phyloP scores from a whole-genome alignment of 30 jellyfish, hydroid and myxozoan species.

The Nemopilema nomurai region DNA sequence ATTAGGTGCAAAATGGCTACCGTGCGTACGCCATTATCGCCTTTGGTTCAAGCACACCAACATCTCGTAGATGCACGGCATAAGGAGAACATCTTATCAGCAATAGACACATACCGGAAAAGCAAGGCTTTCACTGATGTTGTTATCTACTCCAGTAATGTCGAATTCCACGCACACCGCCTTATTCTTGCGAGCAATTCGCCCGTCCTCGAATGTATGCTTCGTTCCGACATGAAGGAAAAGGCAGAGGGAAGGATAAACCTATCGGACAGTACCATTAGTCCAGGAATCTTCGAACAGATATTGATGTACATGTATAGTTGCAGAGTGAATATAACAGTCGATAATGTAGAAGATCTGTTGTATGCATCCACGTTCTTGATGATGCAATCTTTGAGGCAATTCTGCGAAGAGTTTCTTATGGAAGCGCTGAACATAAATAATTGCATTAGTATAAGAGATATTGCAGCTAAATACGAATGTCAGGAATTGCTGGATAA shows the following conservation, averaged over 20 bases:
- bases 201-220: constrained; percentile 87
- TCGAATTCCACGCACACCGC: constrained; percentile 72
- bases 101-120: constrained; percentile 30
- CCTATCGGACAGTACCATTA: constrained; percentile 55
- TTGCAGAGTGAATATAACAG: constrained; percentile 60
- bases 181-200: constrained; percentile 87
- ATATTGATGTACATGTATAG: constrained; percentile 79
- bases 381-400: constrained; percentile 63
- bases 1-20: constrained; percentile 28
- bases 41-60: constrained; percentile 20
- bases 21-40: constrained; percentile 22
- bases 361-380: constrained; percentile 66
- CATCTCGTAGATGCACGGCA: constrained; percentile 40
- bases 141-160: constrained; percentile 19
- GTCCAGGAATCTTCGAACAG: constrained; percentile 48
- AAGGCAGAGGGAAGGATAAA: constrained; percentile 74
- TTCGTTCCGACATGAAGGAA: constrained; percentile 82
- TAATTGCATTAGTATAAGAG: constrained; percentile 75
- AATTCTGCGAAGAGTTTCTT: constrained; percentile 72
- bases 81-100: constrained; percentile 36
- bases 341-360: constrained; percentile 71
- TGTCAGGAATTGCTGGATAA: constrained; percentile 46
- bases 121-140: constrained; percentile 79
- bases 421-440: constrained; percentile 29
- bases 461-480: constrained; percentile 66